Conservation (phyloP, 2,888 invertebrate species). For the Cylloceria caligata region DNA sequence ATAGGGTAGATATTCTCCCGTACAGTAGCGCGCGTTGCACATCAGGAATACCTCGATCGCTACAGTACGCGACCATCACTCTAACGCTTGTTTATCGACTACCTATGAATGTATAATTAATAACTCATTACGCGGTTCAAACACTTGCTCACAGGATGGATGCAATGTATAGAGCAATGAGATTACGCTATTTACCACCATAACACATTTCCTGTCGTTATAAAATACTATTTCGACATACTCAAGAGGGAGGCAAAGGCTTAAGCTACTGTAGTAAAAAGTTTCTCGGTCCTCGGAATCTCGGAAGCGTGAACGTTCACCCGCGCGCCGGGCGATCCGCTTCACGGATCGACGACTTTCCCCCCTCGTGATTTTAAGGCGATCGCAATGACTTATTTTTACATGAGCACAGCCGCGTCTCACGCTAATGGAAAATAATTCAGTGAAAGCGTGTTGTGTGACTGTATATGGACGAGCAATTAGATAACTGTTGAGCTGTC, state of each 20-base stretch:
- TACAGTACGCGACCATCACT: background rate
- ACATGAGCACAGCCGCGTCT: conserved; percentile 10
- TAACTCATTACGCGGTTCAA: background rate
- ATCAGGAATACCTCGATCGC: background rate
- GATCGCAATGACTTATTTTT: conserved; percentile 36
- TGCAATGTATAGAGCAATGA: conserved; percentile 6
- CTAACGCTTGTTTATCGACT: background rate
- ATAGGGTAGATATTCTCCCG: background rate
- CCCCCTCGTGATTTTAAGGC: conserved; percentile 22
- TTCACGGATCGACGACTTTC: conserved; percentile 44
- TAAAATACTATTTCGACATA: conserved; percentile 36
- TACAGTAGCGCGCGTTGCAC: background rate
- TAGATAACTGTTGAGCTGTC: too few species aligned
- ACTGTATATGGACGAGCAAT: background rate
- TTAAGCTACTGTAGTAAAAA: conserved; percentile 1
- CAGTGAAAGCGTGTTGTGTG: conserved; percentile 41
- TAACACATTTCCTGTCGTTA: conserved; percentile 11
- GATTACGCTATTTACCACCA: conserved; percentile 26
- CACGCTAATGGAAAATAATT: conserved; percentile 42
- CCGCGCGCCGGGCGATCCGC: conserved; percentile 21
- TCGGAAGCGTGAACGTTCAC: conserved; percentile 30
- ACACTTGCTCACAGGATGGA: background rate
- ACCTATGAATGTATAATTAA: background rate
- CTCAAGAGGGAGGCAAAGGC: background rate
- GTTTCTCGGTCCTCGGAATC: background rate